These are phyloP conservation scores for Hyperopisus bebe DNA, from an alignment of 2,113 vertebrate species.

Conservation along the genomic window DNA sequence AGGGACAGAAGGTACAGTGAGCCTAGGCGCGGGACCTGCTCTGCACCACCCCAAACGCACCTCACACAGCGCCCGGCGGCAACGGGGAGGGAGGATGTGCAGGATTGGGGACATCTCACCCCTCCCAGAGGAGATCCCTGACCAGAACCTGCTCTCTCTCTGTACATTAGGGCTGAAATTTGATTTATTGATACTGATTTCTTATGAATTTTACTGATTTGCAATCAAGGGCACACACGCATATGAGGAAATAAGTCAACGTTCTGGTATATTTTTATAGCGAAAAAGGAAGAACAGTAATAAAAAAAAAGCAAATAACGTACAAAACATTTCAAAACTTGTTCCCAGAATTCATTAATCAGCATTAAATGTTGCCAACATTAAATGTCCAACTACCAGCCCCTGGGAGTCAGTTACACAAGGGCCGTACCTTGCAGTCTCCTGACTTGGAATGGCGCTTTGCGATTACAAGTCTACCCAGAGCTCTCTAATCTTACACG, in stretches of 20 bases:
- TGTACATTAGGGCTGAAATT: neutral
- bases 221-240: neutral
- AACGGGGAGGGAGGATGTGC: no score
- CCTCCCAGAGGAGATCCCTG: neutral
- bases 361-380: neutral
- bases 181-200: neutral
- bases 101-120: neutral
- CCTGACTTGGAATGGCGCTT: neutral
- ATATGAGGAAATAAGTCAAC: neutral
- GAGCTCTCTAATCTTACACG: neutral
- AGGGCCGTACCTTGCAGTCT: neutral
- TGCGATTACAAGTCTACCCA: neutral
- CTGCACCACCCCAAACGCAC: constrained; percentile 20
- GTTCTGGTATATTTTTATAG: neutral
- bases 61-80: neutral
- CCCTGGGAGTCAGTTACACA: neutral
- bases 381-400: neutral
- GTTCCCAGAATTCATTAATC: neutral
- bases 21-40: constrained; percentile 60
- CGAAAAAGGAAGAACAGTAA: neutral
- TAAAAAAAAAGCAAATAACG: neutral
- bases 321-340: neutral
- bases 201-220: neutral
- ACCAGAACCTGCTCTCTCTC: neutral
- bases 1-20: constrained; percentile 51